A percentile compares a stretch with the other conserved stretches of the same genome.
These are phyloP conservation scores for Lasius platythorax DNA, from an alignment of 2,888 invertebrate genomes.

Conservation along the genomic window DNA sequence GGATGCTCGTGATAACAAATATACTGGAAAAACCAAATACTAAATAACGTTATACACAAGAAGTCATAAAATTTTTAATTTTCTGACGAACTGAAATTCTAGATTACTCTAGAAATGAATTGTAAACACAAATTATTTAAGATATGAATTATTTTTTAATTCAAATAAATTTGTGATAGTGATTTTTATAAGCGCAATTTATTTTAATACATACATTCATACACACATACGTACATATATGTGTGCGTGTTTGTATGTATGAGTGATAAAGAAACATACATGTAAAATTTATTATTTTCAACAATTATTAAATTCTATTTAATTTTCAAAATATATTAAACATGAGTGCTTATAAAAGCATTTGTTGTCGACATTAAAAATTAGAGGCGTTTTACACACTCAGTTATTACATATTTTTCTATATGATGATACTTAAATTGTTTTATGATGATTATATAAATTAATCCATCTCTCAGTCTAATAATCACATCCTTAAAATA, in stretches of 20 bases:
- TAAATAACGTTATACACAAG: not conserved
- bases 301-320: not conserved
- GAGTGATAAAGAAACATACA: no score
- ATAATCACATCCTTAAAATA: not conserved
- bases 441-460: not conserved
- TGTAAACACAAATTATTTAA: not conserved
- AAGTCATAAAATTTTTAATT: not conserved
- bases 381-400: no score
- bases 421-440: not conserved
- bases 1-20: no score
- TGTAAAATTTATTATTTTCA: not conserved
- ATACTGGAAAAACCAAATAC: not conserved
- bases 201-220: not conserved
- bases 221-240: no score
- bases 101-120: not conserved
- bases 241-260: not conserved
- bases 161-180: not conserved
- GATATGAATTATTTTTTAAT: not conserved
- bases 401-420: no score
- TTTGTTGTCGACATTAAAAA: no score
- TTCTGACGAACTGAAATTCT: not conserved
- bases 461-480: not conserved
- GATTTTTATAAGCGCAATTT: no score
- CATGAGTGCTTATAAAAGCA: no score
- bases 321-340: not conserved